Evolutionary conservation across 2,888 invertebrate genomes (phyloP).

Genomic region (Ellobium chinense): DNA sequence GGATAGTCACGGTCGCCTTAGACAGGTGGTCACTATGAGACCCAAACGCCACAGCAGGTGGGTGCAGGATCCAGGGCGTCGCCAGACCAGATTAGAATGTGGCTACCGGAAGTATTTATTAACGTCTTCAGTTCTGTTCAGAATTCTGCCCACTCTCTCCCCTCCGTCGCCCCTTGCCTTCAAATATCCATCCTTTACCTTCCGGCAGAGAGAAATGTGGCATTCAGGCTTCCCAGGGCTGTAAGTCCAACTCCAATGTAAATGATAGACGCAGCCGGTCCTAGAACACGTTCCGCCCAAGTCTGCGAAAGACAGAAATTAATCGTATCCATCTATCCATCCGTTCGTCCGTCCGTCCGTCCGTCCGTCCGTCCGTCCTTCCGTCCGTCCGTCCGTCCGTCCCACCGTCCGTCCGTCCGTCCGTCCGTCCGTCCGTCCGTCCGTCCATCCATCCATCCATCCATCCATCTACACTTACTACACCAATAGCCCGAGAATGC

Average conservation of each 20-base stretch:
- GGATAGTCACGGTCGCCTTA: too few relatives aligned
- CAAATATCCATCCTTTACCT: constrained; percentile 53
- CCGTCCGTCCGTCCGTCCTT: background rate
- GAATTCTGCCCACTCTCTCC: too few relatives aligned
- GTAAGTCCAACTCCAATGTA: constrained; percentile 58
- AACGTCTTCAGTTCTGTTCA: too few relatives aligned
- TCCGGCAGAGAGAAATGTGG: constrained; percentile 59
- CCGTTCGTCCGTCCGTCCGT: background rate
- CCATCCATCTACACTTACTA: constrained; percentile 76
- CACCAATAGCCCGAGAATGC: constrained; percentile 87
- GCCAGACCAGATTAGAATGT: too few relatives aligned
- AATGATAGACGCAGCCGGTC: constrained; percentile 53
- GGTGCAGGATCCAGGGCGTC: too few relatives aligned
- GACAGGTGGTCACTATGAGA: too few relatives aligned
- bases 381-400: too few relatives aligned
- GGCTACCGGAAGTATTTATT: too few relatives aligned
- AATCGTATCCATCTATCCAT: background rate
- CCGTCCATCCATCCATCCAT: background rate
- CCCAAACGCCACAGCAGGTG: too few relatives aligned
- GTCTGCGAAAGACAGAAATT: constrained; percentile 41
- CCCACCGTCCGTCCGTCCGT: too few relatives aligned
- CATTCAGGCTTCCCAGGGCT: constrained; percentile 59
- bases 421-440: background rate
- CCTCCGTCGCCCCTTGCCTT: too few relatives aligned
- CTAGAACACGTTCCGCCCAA: constrained; percentile 57